Percentiles rank a stretch among this genome's conserved stretches.
Evolutionary conservation across 2,888 invertebrate species (phyloP).

Genomic region (Criorhina ranunculi): DNA sequence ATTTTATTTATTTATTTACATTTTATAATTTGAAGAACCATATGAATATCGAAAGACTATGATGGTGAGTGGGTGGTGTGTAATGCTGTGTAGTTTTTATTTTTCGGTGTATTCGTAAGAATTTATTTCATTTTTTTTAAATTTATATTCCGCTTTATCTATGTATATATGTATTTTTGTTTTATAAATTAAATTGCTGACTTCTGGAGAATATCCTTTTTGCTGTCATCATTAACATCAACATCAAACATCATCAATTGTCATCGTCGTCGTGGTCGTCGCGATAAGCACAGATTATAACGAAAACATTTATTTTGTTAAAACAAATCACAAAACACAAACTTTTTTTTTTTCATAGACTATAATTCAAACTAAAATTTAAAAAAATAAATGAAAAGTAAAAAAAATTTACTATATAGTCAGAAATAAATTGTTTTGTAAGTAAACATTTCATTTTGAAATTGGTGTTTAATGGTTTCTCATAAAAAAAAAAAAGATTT

Average conservation of each 20-base stretch:
- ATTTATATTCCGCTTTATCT: conserved; percentile 46
- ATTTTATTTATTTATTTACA: conserved; percentile 60
- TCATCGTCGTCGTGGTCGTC: conserved; percentile 59
- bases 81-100: conserved; percentile 44
- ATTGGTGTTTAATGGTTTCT: conserved; percentile 73
- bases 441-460: conserved; percentile 51
- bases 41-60: conserved; percentile 64
- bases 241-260: conserved; percentile 45
- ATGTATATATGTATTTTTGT: conserved; percentile 17
- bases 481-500: conserved; percentile 32
- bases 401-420: conserved; percentile 56
- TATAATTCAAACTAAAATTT: conserved; percentile 61
- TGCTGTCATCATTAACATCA: conserved; percentile 71
- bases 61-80: conserved; percentile 49
- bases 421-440: conserved; percentile 45
- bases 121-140: conserved; percentile 27
- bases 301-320: conserved; percentile 77
- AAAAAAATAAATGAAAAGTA: conserved; percentile 23
- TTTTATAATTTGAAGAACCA: conserved; percentile 58
- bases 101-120: conserved; percentile 39
- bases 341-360: conserved; percentile 51
- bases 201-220: conserved; percentile 75
- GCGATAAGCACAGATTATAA: conserved; percentile 76
- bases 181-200: conserved; percentile 68
- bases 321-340: conserved; percentile 77